Base-by-base conservation (phyloP, 2,113 vertebrate species). In the Vulpes ferrilata region DNA sequence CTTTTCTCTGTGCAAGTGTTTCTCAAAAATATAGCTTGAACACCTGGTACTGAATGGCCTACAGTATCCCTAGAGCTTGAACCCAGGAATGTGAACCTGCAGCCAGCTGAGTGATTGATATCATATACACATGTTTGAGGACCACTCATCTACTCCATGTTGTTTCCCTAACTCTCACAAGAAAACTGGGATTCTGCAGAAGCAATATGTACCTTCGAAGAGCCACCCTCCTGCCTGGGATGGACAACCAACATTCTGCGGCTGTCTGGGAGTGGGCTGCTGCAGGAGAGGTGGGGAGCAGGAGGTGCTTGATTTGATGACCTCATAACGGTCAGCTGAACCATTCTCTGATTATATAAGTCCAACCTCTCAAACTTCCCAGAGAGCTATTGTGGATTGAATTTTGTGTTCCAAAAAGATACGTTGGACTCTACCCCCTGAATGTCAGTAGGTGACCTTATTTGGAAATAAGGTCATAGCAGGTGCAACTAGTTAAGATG, bases 161-260 rank as follows among this genome's bases (percentile, higher is more conserved):
- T 30, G 23, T 43, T 64, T 51, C 19, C 55, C 38, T 73, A 60
- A 67, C 3, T 57, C 53, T 32, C 12, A 35, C 16, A 30, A 35
- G 22, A 74, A 16, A 55, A 7, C 17, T 7, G 6, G n/a, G 43
- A 35, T 65, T 19, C 71, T 81, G 23, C 15, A 89, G 17, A 57
- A 96, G 48, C 32, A 22, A 22, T 2, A 16, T 23, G 48, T 3
- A 12, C 23, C 48, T 82, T 13, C 64, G 7, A 86, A 51, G 67
- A 79, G 43, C 35, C 0, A 1, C 35, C 35, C 16, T 67, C 53
- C 20, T 55, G 8, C 35, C 25, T 11, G 11, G 84, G 83, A 48
- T 0, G 7, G 35, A 22, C 20, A n/a, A 57, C 13, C 11, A 11
- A 11, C 13, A 32, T 27, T 43, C 5, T 1, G 1, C 3, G 13